Evolutionary conservation across 2,888 invertebrate species (phyloP), one percentile per base, ranked within the genome.

Genomic region (Rhimphoctona megacephalus): DNA sequence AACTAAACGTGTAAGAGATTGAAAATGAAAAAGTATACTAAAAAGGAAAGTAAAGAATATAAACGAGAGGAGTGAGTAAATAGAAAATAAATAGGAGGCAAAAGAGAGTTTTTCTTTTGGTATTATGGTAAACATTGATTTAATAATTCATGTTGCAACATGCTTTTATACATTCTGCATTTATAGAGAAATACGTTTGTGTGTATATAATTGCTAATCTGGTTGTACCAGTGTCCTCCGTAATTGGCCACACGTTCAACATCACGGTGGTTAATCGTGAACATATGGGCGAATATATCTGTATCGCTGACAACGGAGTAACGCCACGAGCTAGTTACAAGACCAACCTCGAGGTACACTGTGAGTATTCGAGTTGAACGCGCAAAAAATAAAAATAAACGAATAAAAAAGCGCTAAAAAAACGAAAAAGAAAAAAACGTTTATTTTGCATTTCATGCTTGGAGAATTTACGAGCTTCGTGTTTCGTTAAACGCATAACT

Each of bases 281-380:
- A 92, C 97, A 97, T 92, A 97, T 97, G 94, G 97, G 97, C 79
- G 96, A 95, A 78, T 98, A 98, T 93, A 95, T 96, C 85, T 97
- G 98, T 91, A 95, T 96, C 6, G 98, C 98, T 36, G 96, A 97
- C 94, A 99, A 99, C 93, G 98, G 98, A 1, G 96, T 99, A 92
- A 96, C 97, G 61, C 98, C 98, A 0, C 95, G 97, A 33, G 97
- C 97, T 36, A 97, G 96, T 93, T 97, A 97, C 93, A 97, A 97
- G 19, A 98, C 97, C 88, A 96, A 96, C 81, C 96, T 99, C n/a
- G 97, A 98, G 94, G 98, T 99, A 11, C 97, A 98, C 92, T 99
- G 99, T 98, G 94, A 97, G 98, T 96, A 92, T 73, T 85, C 22
- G 74, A 74, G 46, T 85, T 85, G 52, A 52, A 57, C 81, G 30